Base-by-base conservation (phyloP, 2,113 vertebrate species). In the Anoplopoma fimbria region DNA sequence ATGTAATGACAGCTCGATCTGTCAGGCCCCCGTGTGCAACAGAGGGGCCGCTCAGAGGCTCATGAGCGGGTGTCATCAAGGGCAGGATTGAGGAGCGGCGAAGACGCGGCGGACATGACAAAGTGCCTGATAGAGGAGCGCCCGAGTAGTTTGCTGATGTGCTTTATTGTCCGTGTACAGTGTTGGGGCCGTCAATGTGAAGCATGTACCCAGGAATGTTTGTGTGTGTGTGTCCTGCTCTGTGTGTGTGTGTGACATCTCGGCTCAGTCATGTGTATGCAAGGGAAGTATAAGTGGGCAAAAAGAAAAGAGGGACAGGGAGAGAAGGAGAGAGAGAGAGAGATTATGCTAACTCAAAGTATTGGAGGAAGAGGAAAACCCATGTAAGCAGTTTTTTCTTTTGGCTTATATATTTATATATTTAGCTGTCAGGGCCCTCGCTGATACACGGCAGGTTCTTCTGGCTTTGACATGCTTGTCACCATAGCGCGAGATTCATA, bases 341-440 rank as follows among this genome's bases (percentile, higher is more conserved):
- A 83, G 89, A 91, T 93, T 93, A 93, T 91, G 87, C 90, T 91
- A 91, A 90, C 90, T 88, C 81, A 90, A 92, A 91, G 87, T 88
- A 88, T 77, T 87, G 89, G 89, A 79, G 84, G 81, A 87, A 86
- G 88, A 89, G 77, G 83, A 92, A 93, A 78, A 82, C 68, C 89
- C 74, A 82, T 92, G 93, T 93, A 93, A 93, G 93, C 92, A 91
- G 85, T 93, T 94, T 93, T 38, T 92, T 82, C 82, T 82, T 83
- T 87, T 86, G 33, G 74, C 47, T 58, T 75, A 88, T 91, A 81
- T 92, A 91, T 94, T 88, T 93, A 91, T 91, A 87, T 90, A 91
- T 93, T 85, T 89, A 83, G 83, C 88, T 93, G 91, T 92, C 93
- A 92, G 70, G 57, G 87, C 82, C 74, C 58, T 85, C 72, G 71